Evolutionary conservation across 2,797 vertebrate species (phyloP).

Genomic region (Bradypodion pumilum): DNA sequence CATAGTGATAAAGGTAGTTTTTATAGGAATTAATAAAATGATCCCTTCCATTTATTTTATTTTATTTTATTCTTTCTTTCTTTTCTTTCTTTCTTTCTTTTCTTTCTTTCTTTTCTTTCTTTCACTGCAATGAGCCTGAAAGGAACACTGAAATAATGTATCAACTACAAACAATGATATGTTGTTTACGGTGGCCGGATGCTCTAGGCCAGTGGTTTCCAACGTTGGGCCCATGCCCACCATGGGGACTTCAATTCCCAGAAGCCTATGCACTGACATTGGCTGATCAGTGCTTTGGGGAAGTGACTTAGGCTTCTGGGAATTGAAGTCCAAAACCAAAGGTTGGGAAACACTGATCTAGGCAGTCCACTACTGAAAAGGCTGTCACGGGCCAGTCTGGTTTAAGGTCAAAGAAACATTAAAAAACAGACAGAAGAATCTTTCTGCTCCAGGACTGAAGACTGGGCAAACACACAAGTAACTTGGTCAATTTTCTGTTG

Average conservation of each 20-base stretch:
- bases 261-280: too few species aligned
- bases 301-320: too few species aligned
- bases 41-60: too few species aligned
- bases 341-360: too few species aligned
- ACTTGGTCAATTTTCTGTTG: neutral
- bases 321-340: too few species aligned
- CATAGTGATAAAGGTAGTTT: neutral
- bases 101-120: slow-evolving; percentile 26
- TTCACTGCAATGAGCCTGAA: neutral
- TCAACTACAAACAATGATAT: neutral
- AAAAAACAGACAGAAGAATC: too few species aligned
- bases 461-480: neutral
- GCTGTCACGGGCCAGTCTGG: neutral
- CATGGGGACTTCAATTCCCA: too few species aligned
- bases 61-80: too few species aligned
- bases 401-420: neutral
- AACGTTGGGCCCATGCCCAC: too few species aligned
- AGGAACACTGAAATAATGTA: neutral
- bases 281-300: too few species aligned
- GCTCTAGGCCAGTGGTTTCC: neutral
- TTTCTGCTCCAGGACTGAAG: too few species aligned
- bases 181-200: neutral
- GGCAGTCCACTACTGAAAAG: too few species aligned
- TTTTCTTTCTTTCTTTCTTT: slow-evolving; percentile 24
- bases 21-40: neutral